phyloP scores from a whole-genome alignment of 2,113 vertebrate species.

The Xenopus laevis region DNA sequence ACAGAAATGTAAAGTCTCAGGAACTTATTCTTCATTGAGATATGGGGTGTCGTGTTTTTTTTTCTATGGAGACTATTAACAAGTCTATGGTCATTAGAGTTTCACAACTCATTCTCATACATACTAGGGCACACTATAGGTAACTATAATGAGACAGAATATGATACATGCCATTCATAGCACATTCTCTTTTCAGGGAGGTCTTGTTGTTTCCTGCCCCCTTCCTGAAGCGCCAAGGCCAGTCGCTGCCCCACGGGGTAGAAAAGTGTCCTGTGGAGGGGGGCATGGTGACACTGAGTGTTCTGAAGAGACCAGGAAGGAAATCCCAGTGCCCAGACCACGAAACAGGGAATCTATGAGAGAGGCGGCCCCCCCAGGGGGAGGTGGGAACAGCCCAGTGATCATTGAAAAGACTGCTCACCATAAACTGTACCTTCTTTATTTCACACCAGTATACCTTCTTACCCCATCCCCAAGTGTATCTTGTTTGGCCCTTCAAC shows the following conservation, averaged over 20 bases:
- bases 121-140: neutral
- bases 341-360: conserved; percentile 43
- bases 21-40: too few species aligned
- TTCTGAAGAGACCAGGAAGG: conserved; percentile 40
- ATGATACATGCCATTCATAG: conserved; percentile 32
- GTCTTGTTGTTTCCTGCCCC: conserved; percentile 39
- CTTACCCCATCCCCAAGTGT: conserved; percentile 12
- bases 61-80: too few species aligned
- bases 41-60: too few species aligned
- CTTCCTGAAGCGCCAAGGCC: conserved; percentile 34
- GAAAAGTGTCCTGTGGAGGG: conserved; percentile 42
- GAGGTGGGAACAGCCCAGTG: conserved; percentile 41
- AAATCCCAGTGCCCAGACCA: conserved; percentile 42
- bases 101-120: too few species aligned
- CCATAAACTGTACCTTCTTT: conserved; percentile 28
- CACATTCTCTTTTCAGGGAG: conserved; percentile 38
- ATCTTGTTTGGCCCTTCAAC: conserved; percentile 16
- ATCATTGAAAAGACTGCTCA: conserved; percentile 29
- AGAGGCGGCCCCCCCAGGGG: conserved; percentile 37
- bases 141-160: neutral
- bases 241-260: conserved; percentile 42
- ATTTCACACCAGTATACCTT: neutral
- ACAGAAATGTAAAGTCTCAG: too few species aligned
- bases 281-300: conserved; percentile 33
- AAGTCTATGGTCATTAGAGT: too few species aligned